Conservation (phyloP, 2,888 invertebrate species). For the Apotomis capreana region DNA sequence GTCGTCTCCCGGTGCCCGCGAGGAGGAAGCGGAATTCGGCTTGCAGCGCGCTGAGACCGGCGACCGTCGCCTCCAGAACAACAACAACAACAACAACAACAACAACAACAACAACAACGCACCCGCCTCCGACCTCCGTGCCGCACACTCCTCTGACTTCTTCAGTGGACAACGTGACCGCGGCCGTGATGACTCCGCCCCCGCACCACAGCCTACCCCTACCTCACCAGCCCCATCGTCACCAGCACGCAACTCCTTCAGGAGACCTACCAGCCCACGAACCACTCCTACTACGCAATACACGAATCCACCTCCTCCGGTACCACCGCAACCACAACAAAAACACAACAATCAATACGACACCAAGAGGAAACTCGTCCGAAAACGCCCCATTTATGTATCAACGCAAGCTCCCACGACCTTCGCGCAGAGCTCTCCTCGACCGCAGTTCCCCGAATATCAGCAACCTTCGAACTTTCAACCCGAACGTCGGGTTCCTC, state of each 20-base stretch:
- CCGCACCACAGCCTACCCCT: conserved; percentile 46
- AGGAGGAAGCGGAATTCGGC: conserved; percentile 88
- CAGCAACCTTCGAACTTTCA: conserved; percentile 47
- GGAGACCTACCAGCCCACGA: conserved; percentile 72
- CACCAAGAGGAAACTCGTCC: conserved; percentile 70
- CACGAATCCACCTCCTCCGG: conserved; percentile 53
- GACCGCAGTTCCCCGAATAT: conserved; percentile 33
- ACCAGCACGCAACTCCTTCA: conserved; percentile 63
- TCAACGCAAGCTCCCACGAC: conserved; percentile 63
- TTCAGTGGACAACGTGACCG: conserved; percentile 84
- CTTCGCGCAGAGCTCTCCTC: conserved; percentile 47
- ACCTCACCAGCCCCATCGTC: conserved; percentile 50
- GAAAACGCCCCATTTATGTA: conserved; percentile 71
- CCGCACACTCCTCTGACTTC: conserved; percentile 90
- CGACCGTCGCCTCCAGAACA: conserved; percentile 77
- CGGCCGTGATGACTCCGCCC: conserved; percentile 70
- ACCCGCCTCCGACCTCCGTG: conserved; percentile 85
- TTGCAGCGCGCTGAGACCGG: conserved; percentile 88
- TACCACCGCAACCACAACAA: conserved; percentile 46
- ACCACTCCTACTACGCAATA: conserved; percentile 61
- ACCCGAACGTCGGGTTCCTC: conserved; percentile 53
- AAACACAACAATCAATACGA: conserved; percentile 60
- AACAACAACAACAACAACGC: conserved; percentile 52
- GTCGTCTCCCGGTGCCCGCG: conserved; percentile 75
- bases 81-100: conserved; percentile 55